A percentile compares a stretch with the other conserved stretches of the same genome.
Conservation (phyloP, 2,888 invertebrate genomes). For the Morinoia aosen region DNA sequence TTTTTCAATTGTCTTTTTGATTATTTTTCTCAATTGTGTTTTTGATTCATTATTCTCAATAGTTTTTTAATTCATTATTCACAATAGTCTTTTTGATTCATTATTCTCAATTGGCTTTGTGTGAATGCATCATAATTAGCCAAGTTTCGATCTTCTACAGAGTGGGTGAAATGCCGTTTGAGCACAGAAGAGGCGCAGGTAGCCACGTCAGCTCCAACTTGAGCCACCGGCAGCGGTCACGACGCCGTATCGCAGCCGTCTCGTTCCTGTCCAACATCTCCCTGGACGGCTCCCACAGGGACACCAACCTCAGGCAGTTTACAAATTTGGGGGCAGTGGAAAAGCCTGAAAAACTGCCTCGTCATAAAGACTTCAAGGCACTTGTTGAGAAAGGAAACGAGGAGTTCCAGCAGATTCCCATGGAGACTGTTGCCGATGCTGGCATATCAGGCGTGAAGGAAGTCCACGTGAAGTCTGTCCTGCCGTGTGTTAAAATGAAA, state of each 20-base stretch:
- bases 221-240: conserved; percentile 70
- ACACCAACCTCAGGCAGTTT: conserved; percentile 60
- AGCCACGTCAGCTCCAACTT: neutral
- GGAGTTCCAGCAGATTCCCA: neutral
- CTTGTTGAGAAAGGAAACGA: neutral
- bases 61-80: too few relatives aligned
- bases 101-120: too few relatives aligned
- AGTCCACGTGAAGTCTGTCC: neutral
- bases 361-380: neutral
- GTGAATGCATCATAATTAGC: too few relatives aligned
- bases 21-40: too few relatives aligned
- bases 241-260: conserved; percentile 90
- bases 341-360: conserved; percentile 39
- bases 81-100: too few relatives aligned
- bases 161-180: neutral
- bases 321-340: conserved; percentile 43
- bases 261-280: conserved; percentile 96
- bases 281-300: conserved; percentile 72
- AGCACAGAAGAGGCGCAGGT: conserved; percentile 24
- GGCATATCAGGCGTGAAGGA: neutral
- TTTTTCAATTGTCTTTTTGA: too few relatives aligned
- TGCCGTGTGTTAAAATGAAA: neutral
- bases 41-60: too few relatives aligned
- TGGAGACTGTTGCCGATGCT: neutral
- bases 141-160: too few relatives aligned